Conservation (phyloP, 2,113 vertebrate species). For the Erythrocebus patas region DNA sequence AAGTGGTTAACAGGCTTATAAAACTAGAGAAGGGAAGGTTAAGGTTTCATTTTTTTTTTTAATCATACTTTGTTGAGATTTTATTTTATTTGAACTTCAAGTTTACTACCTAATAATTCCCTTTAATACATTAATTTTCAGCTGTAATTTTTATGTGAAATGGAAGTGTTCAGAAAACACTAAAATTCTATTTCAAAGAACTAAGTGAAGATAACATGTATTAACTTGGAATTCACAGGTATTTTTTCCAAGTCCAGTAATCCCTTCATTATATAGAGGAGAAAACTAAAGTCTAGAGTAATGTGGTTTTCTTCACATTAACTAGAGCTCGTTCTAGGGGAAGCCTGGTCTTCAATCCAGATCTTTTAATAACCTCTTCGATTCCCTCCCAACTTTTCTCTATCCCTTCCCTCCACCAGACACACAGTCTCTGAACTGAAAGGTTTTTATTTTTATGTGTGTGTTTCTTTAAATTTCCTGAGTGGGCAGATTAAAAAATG, state of each 20-base stretch:
- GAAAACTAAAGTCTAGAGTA: not conserved
- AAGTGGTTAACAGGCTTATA: not conserved
- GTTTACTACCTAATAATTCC: not conserved
- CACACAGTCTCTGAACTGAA: not conserved
- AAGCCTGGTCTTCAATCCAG: not conserved
- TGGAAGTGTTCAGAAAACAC: slow-evolving; percentile 36
- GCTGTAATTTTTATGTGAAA: not conserved
- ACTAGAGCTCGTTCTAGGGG: not conserved
- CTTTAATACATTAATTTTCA: not conserved
- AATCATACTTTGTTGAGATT: not conserved
- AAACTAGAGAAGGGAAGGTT: not conserved
- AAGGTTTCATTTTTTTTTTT: not conserved
- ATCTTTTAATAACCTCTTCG: not conserved
- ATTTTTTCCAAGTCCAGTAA: not conserved
- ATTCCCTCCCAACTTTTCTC: not conserved
- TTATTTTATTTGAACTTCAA: slow-evolving; percentile 14
- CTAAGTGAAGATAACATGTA: not conserved
- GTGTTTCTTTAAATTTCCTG: not conserved
- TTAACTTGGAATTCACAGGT: slow-evolving; percentile 1
- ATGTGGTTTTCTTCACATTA: not conserved
- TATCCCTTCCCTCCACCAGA: not conserved
- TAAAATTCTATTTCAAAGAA: slow-evolving; percentile 23
- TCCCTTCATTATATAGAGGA: not conserved
- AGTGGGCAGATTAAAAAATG: not conserved
- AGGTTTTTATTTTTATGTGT: not conserved